phyloP scores from a whole-genome alignment of 1,140 invertebrate species.

The Trypoxylus dichotomus region DNA sequence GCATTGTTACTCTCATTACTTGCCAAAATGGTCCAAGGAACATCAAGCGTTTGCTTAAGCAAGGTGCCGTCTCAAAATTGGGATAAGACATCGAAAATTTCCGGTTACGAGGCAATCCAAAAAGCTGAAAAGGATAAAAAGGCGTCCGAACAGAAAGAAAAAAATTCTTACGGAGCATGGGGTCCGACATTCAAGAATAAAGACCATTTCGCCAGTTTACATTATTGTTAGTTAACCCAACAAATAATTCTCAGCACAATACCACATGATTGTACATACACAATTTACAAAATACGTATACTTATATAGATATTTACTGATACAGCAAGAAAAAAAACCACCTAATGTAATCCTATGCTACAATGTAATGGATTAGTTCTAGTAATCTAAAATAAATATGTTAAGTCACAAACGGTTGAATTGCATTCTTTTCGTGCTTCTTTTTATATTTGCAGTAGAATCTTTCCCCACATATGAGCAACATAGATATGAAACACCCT shows the following conservation, averaged over 20 bases:
- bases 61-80: constrained; percentile 20
- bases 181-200: constrained; percentile 73
- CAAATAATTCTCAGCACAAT: neutral
- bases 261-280: neutral
- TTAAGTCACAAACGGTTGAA: constrained; percentile 63
- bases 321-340: neutral
- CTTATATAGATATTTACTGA: neutral
- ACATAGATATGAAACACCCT: constrained; percentile 51
- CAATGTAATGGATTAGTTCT: neutral
- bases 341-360: neutral
- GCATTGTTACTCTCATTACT: neutral
- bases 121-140: constrained; percentile 47
- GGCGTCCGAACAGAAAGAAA: constrained; percentile 45
- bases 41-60: constrained; percentile 12
- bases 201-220: constrained; percentile 69
- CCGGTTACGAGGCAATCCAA: constrained; percentile 48
- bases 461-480: constrained; percentile 60
- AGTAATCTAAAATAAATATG: neutral
- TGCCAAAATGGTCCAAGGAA: constrained; percentile 28
- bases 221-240: constrained; percentile 58
- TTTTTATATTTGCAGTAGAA: constrained; percentile 56
- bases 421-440: constrained; percentile 56
- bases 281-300: neutral
- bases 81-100: constrained; percentile 47
- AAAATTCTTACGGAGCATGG: constrained; percentile 56